Percentiles rank a stretch among this genome's conserved stretches.
phyloP scores from a whole-genome alignment of 2,888 invertebrate genomes.

The Lypha dubia region DNA sequence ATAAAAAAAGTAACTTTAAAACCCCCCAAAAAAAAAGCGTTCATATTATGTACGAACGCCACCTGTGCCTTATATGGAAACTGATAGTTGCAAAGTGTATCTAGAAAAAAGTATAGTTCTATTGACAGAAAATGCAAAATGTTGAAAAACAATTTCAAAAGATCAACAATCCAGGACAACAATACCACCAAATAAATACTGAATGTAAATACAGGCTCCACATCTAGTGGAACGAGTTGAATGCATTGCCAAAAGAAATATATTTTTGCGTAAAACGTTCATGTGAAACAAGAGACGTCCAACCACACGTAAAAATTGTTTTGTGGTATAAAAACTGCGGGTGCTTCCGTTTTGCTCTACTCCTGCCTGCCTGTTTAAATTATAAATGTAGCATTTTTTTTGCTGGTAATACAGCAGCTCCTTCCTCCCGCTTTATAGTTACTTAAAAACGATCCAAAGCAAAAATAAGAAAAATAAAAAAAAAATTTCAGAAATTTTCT shows the following conservation, averaged over 20 bases:
- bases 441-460: neutral
- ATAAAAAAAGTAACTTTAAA: constrained; percentile 41
- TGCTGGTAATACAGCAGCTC: constrained; percentile 26
- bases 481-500: constrained; percentile 68
- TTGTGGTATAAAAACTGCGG: constrained; percentile 75
- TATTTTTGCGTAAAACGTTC: constrained; percentile 59
- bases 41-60: constrained; percentile 32
- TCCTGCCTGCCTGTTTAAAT: neutral
- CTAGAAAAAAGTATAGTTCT: constrained; percentile 57
- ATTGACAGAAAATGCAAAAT: constrained; percentile 55
- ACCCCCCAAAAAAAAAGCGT: constrained; percentile 44
- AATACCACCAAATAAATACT: constrained; percentile 64
- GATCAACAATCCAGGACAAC: constrained; percentile 63
- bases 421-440: constrained; percentile 30
- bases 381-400: constrained; percentile 24
- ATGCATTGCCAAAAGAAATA: constrained; percentile 72
- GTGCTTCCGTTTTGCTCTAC: constrained; percentile 73
- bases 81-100: constrained; percentile 40
- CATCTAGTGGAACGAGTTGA: neutral
- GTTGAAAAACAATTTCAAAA: constrained; percentile 46
- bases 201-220: constrained; percentile 16
- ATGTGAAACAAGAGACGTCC: constrained; percentile 61
- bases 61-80: constrained; percentile 62
- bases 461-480: constrained; percentile 39
- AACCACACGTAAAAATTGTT: constrained; percentile 73